Conservation (phyloP, 2,888 invertebrate genomes). For the Drosophila lutescens region DNA sequence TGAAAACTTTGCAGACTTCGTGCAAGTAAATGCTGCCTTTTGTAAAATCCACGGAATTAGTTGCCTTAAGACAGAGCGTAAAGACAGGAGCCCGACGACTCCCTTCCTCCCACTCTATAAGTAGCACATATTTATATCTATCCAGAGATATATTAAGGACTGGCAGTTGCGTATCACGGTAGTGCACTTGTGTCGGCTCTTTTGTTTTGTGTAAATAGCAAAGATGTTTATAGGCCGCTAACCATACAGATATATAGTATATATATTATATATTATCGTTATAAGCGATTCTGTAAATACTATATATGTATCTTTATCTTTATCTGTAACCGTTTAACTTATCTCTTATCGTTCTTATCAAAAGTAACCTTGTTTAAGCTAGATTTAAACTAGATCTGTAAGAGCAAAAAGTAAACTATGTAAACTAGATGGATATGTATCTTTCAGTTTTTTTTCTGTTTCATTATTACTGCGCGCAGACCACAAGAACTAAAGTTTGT, state of each 20-base stretch:
- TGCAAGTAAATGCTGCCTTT: slow-evolving; percentile 74
- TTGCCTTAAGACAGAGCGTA: slow-evolving; percentile 47
- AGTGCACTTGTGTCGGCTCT: slow-evolving; percentile 18
- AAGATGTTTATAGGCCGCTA: slow-evolving; percentile 45
- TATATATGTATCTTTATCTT: slow-evolving; percentile 38
- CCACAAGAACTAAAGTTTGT: slow-evolving; percentile 63
- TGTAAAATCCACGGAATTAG: slow-evolving; percentile 72
- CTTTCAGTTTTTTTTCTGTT: slow-evolving; percentile 43
- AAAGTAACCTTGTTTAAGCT: slow-evolving; percentile 39
- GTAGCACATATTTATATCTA: slow-evolving; percentile 12
- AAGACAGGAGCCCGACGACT: slow-evolving; percentile 38
- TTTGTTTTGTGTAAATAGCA: slow-evolving; percentile 51
- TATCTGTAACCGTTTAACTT: slow-evolving; percentile 41
- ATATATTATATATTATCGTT: slow-evolving; percentile 53
- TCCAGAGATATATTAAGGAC: slow-evolving; percentile 13
- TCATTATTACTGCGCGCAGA: slow-evolving; percentile 45
- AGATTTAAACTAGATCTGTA: slow-evolving; percentile 29
- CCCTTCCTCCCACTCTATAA: not conserved
- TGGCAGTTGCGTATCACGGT: slow-evolving; percentile 8
- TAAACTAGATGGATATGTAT: slow-evolving; percentile 31
- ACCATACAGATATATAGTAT: slow-evolving; percentile 41
- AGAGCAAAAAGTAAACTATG: slow-evolving; percentile 24
- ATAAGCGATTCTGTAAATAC: slow-evolving; percentile 55
- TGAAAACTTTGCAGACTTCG: slow-evolving; percentile 37
- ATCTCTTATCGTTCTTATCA: slow-evolving; percentile 49